A percentile compares a stretch with the other conserved stretches of the same genome.
phyloP scores from a whole-genome alignment of 2,888 invertebrate genomes.

The Cantharis flavilabris region DNA sequence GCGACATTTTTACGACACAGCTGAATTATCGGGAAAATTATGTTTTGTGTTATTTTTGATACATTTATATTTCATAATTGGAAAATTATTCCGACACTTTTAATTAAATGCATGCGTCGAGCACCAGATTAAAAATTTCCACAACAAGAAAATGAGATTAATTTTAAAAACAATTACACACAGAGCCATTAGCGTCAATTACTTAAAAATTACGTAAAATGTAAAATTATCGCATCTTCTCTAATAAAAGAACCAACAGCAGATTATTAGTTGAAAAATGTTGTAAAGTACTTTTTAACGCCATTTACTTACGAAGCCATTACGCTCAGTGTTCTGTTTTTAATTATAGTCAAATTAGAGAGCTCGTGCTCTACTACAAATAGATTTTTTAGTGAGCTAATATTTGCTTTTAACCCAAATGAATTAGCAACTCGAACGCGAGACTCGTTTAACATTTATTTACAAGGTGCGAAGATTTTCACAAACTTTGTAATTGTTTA shows the following conservation, averaged over 20 bases:
- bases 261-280: neutral
- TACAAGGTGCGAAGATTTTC: slow-evolving; percentile 7
- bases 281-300: slow-evolving; percentile 8
- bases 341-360: slow-evolving; percentile 8
- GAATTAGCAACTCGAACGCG: slow-evolving; percentile 18
- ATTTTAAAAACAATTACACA: slow-evolving; percentile 1
- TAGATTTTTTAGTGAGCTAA: slow-evolving; percentile 5
- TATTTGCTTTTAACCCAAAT: slow-evolving; percentile 9
- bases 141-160: neutral
- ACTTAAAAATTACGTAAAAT: slow-evolving; percentile 21
- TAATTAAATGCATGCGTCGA: neutral
- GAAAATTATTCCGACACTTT: slow-evolving; percentile 19
- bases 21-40: slow-evolving; percentile 32
- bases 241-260: slow-evolving; percentile 6
- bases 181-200: slow-evolving; percentile 5
- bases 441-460: neutral
- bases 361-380: slow-evolving; percentile 20
- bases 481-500: slow-evolving; percentile 7
- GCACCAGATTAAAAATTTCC: neutral
- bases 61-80: slow-evolving; percentile 38
- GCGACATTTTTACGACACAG: slow-evolving; percentile 31
- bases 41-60: slow-evolving; percentile 32
- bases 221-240: slow-evolving; percentile 6
- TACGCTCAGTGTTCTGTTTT: neutral
- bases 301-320: slow-evolving; percentile 5